Evolutionary conservation across 2,113 vertebrate species (phyloP), one percentile per base, ranked within the genome.

Genomic region (Callospermophilus lateralis): DNA sequence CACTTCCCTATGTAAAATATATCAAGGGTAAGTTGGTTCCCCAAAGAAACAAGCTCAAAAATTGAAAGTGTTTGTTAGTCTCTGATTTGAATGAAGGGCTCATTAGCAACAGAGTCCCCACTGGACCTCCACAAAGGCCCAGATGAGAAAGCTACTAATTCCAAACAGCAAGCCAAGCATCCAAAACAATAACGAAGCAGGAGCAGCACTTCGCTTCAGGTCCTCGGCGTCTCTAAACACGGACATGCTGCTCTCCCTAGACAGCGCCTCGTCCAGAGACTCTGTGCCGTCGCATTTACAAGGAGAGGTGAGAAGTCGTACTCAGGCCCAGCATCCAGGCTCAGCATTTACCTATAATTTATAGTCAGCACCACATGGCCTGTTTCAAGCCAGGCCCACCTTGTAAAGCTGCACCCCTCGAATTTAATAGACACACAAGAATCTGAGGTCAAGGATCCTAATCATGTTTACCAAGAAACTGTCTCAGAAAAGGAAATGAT

Each of bases 401-500:
- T 80, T 84, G 17, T 77, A 51, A 95, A 88, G n/a, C n/a, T 34
- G 30, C 12, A 63, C 65, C 42, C 22, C 53, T 84, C 72, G 70
- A 87, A 67, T 80, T 72, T 91, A 86, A 94, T 86, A 88, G 88
- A 74, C 84, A 85, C 7, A 58, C 20, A 81, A n/a, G 16, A 93
- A 93, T 74, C 63, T 55, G 45, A 94, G 55, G 37, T 91, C 65
- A 86, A 70, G 4, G 48, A 70, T 48, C 26, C 58, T 89, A n/a
- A 34, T 48, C 13, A 63, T 81, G 81, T 55, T 84, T 94, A 94
- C 61, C 84, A 87, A 92, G 53, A 16, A 84, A 76, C 84, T 83
- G 89, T 89, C 89, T 91, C 61, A 94, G 42, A 85, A 24, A 97
- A 45, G n/a, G 88, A 93, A 95, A 94, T 80, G n/a, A 87, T 42